Percentiles rank a stretch among this genome's conserved stretches.
phyloP scores from a whole-genome alignment of 2,888 invertebrate species.

The Isotomurus palustris region DNA sequence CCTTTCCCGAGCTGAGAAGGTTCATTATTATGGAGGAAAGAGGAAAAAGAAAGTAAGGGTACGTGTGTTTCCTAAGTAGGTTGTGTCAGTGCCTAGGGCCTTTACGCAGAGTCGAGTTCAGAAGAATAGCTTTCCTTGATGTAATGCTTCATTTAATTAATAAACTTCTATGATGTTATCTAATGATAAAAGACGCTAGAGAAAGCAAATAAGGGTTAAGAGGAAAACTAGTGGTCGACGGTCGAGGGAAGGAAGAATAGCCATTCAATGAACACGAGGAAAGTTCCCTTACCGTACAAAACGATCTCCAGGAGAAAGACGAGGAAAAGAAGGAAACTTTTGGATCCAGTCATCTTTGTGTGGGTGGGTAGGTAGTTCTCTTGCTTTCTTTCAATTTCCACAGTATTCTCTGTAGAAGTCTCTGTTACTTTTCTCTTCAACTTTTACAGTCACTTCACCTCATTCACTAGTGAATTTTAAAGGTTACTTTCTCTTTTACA shows the following conservation, averaged over 20 bases:
- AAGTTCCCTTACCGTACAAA: constrained; percentile 42
- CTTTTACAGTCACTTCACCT: too few species aligned
- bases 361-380: too few species aligned
- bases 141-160: constrained; percentile 11
- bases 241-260: not conserved
- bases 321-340: constrained; percentile 40
- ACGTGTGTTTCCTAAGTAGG: too few species aligned
- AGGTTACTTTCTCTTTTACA: too few species aligned
- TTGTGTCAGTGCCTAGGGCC: too few species aligned
- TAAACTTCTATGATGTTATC: not conserved
- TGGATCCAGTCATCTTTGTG: constrained; percentile 16
- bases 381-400: too few species aligned
- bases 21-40: constrained; percentile 6
- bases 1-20: not conserved
- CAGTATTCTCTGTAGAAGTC: too few species aligned
- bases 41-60: not conserved
- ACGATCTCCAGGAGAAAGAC: constrained; percentile 43
- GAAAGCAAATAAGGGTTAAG: not conserved
- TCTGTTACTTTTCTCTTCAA: constrained; percentile 1
- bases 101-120: too few species aligned
- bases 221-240: not conserved
- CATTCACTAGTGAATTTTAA: too few species aligned
- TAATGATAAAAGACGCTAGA: not conserved
- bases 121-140: too few species aligned
- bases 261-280: not conserved